Base-by-base conservation (phyloP, 1,140 invertebrate genomes). In the Caenorhabditis inopinata region DNA sequence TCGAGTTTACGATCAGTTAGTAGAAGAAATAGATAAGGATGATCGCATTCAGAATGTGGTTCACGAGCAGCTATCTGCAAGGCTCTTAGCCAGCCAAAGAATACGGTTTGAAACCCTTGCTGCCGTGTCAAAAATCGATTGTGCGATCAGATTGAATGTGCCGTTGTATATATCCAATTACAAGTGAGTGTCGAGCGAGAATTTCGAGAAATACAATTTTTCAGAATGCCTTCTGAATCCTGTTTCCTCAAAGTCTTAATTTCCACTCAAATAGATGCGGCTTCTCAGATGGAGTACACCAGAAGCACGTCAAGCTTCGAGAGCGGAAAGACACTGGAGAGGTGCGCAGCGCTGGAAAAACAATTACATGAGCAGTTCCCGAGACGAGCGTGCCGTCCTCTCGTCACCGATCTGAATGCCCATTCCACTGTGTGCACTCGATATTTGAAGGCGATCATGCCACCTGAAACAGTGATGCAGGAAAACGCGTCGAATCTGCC, bases 111-210 rank as follows among this genome's bases (percentile, higher is more conserved):
- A 48, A 18, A 49, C 75, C 27, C 21, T 76, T 23, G 32, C 48
- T 18, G 29, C n/a, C 1, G 46, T 48, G 0, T 76, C 75, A 5
- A 76, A 76, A 76, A 38, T 76, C 18, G 38, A 53, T 35, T 6
- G 47, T 7, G 18, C 48, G 1, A n/a, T 76, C n/a, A 49, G 5
- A 18, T 7, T 76, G 27, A 53, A 51, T 21, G 21, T 38, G 18
- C 75, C 75, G 12, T 14, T 76, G n/a, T 76, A 49, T 51, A 49
- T 51, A 16, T 35, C 75, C 0, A 51, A 53, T 51, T 76, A 76
- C 42, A 18, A 18, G 75, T 76, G 14, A 48, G 74, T 51, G 18
- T 25, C 14, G 38, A 2, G 25, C n/a, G 4, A 58, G 49, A 25
- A 6, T 5, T 58, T 16, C n/a, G 53, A 42, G 38, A 42, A n/a